Evolutionary conservation across 2,888 invertebrate species (phyloP), one percentile per base, ranked within the genome.

Genomic region (Glaucopsyche alexis): DNA sequence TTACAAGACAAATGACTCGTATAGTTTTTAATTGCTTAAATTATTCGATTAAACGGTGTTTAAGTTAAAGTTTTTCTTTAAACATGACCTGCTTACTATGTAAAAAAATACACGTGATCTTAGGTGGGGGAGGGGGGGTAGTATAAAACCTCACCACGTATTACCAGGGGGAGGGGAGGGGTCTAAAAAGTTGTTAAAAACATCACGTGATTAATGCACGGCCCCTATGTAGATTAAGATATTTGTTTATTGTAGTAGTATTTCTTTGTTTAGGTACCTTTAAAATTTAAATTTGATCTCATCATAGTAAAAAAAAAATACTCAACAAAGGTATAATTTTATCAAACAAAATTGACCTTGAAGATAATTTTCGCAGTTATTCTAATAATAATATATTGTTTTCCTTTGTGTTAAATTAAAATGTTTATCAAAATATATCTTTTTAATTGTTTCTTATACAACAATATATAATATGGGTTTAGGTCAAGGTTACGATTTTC

Each of bases 361-460:
- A 60, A 60, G 29, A 60, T 60, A 13, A 29, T 60, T 60, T 60
- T 60, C 60, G 60, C 60, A 60, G 60, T 60, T 60, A 60, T 60
- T 60, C 60, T 60, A 29, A 29, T 29, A 60, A 60, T 60, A 60
- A 60, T 14, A 60, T 14, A 29, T 13, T 7, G 7, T 60, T 60
- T 60, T 60, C 11, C 60, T 60, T 60, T 60, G 60, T 60, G 60
- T 60, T 60, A 38, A 60, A 60, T 38, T 29, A 60, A 13, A 38
- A 60, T 60, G 38, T 60, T 11, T 60, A 29, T 60, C 60, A 60
- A 60, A 60, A 38, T 60, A 60, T 60, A 60, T 38, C 8, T 60
- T 60, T 60, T 60, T 11, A 60, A 60, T 60, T 60, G 60, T 60
- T 60, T 60, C 13, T 60, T 29, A 38, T 60, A 29, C 60, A 38